Evolutionary conservation across 2,113 vertebrate species (phyloP).

Genomic region (Eubucco bourcierii): DNA sequence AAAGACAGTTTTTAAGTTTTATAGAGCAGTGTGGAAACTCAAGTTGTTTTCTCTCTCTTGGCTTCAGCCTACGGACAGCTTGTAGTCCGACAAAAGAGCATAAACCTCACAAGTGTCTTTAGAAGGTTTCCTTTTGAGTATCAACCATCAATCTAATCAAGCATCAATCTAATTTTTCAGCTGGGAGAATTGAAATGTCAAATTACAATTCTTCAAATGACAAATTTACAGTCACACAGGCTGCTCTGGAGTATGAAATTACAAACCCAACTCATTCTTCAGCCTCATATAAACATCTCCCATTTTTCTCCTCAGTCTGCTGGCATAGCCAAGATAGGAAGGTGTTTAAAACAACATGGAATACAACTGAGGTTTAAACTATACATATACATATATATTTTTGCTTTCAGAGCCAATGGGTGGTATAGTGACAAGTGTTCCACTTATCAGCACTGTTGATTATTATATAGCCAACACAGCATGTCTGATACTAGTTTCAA

Average conservation of each 20-base stretch:
- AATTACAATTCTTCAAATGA: neutral
- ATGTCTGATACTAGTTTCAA: neutral
- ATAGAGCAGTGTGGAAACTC: neutral
- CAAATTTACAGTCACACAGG: neutral
- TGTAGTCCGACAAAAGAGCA: neutral
- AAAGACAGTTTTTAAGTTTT: neutral
- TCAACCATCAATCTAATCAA: neutral
- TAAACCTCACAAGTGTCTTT: neutral
- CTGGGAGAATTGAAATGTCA: neutral
- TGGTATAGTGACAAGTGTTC: neutral
- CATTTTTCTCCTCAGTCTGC: neutral
- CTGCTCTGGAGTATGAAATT: neutral
- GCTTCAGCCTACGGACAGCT: neutral
- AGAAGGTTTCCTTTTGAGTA: neutral
- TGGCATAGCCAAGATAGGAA: neutral
- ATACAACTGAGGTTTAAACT: neutral
- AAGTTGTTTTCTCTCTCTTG: neutral
- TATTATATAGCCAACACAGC: fast-evolving
- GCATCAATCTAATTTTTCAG: neutral
- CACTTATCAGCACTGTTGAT: neutral
- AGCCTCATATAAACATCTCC: neutral
- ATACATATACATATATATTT: neutral
- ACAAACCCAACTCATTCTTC: neutral
- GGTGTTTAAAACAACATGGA: neutral
- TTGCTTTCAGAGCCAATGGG: neutral